phyloP scores from a whole-genome alignment of 2,113 vertebrate genomes.

The Acanthochromis polyacanthus region DNA sequence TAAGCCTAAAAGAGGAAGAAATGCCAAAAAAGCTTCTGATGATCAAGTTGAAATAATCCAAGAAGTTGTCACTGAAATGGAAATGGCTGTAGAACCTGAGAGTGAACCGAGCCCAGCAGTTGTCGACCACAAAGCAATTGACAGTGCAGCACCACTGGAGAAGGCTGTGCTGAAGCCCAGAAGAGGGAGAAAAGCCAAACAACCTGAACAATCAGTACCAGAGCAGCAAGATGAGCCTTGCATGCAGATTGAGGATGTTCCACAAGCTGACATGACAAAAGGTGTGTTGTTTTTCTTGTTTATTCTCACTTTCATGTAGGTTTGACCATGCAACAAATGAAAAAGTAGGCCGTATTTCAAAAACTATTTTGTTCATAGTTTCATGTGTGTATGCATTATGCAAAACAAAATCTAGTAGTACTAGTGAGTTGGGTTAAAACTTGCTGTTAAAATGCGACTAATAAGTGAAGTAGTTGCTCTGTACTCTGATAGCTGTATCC shows the following conservation, averaged over 20 bases:
- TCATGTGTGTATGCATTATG: too few species aligned
- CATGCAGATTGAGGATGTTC: not conserved
- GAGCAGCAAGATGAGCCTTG: not conserved
- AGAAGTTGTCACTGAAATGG: slow-evolving; percentile 1
- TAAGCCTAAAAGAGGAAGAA: slow-evolving; percentile 47
- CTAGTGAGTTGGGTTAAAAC: not conserved
- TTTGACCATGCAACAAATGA: not conserved
- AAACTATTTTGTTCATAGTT: too few species aligned
- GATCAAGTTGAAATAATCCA: not conserved
- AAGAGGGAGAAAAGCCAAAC: slow-evolving; percentile 61
- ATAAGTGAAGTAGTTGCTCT: not conserved
- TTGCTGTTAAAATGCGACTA: not conserved
- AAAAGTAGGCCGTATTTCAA: too few species aligned
- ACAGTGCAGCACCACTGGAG: slow-evolving; percentile 3
- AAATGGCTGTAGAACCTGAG: slow-evolving; percentile 5
- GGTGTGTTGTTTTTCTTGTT: slow-evolving; percentile 17
- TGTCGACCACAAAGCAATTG: not conserved
- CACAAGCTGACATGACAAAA: slow-evolving; percentile 3
- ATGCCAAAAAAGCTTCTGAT: slow-evolving; percentile 28
- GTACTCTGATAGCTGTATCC: not conserved
- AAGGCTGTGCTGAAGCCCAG: slow-evolving; percentile 43
- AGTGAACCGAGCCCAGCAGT: not conserved
- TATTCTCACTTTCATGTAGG: not conserved
- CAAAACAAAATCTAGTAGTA: too few species aligned
- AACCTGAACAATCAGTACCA: slow-evolving; percentile 22